phyloP scores from a whole-genome alignment of 2,113 vertebrate genomes.

The Murina feae region DNA sequence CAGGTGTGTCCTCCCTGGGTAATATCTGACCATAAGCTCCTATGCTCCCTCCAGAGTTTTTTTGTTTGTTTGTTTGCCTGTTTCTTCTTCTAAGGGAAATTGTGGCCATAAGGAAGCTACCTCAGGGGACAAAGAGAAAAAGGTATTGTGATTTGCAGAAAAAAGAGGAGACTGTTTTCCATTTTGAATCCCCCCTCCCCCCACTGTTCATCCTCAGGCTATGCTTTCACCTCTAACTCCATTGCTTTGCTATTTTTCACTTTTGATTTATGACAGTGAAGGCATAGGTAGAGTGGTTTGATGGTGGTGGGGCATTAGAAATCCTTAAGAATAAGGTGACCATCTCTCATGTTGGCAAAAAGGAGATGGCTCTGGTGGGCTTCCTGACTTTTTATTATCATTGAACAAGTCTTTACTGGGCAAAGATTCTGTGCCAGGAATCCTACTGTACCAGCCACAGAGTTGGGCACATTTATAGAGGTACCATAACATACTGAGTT shows the following conservation, averaged over 20 bases:
- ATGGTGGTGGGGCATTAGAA: not conserved
- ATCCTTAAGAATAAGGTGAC: not conserved
- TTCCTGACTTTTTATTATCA: not conserved
- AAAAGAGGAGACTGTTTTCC: not conserved
- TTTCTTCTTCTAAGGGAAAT: not conserved
- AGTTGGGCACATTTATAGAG: not conserved
- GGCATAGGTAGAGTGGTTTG: not conserved
- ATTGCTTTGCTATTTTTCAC: not conserved
- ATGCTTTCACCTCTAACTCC: not conserved
- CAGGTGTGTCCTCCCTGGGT: not conserved
- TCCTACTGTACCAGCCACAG: not conserved
- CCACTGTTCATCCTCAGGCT: not conserved
- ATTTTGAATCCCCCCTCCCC: not conserved
- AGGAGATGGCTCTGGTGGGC: not conserved
- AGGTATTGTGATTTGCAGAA: not conserved
- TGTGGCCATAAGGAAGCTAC: not conserved
- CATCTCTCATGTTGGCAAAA: not conserved
- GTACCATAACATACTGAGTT: accelerated
- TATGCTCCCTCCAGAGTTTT: not conserved
- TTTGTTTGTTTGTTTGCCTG: accelerated
- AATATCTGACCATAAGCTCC: not conserved
- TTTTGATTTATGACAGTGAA: not conserved
- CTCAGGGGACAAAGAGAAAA: not conserved
- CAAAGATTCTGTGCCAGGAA: not conserved
- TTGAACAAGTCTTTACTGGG: not conserved